These are phyloP conservation scores for Podarcis muralis DNA, from an alignment of 2,113 vertebrate genomes.

Conservation along the genomic window DNA sequence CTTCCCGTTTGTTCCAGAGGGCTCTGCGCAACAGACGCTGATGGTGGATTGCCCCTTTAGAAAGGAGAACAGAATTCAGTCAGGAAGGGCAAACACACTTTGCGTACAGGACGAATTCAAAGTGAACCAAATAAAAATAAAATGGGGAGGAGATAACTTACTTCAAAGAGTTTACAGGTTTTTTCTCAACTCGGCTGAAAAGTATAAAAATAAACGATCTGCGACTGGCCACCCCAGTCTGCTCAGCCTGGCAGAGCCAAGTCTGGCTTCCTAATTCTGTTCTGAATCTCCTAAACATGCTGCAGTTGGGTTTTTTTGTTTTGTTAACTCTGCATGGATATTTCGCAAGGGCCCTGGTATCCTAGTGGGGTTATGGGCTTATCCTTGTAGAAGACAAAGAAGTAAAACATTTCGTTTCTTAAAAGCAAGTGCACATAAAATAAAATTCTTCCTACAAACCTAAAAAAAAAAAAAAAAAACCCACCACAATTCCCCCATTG, in stretches of 20 bases:
- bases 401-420: constrained; percentile 65
- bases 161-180: constrained; percentile 76
- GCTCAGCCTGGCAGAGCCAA: constrained; percentile 61
- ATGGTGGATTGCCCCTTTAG: neutral
- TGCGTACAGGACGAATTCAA: constrained; percentile 73
- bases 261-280: constrained; percentile 5
- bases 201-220: constrained; percentile 83
- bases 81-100: constrained; percentile 71
- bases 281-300: constrained; percentile 69
- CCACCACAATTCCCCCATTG: constrained; percentile 44
- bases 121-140: constrained; percentile 69
- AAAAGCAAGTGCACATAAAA: constrained; percentile 84
- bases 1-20: neutral
- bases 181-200: constrained; percentile 74
- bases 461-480: constrained; percentile 56
- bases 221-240: constrained; percentile 57
- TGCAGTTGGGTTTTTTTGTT: constrained; percentile 36
- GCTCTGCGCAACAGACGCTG: neutral
- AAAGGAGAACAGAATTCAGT: constrained; percentile 68
- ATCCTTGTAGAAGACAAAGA: constrained; percentile 61
- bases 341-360: constrained; percentile 67
- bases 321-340: constrained; percentile 33
- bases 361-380: constrained; percentile 72
- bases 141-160: constrained; percentile 62
- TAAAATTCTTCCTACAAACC: constrained; percentile 78